phyloP scores from a whole-genome alignment of 2,797 vertebrate species.

The Odontamblyopus rebecca region DNA sequence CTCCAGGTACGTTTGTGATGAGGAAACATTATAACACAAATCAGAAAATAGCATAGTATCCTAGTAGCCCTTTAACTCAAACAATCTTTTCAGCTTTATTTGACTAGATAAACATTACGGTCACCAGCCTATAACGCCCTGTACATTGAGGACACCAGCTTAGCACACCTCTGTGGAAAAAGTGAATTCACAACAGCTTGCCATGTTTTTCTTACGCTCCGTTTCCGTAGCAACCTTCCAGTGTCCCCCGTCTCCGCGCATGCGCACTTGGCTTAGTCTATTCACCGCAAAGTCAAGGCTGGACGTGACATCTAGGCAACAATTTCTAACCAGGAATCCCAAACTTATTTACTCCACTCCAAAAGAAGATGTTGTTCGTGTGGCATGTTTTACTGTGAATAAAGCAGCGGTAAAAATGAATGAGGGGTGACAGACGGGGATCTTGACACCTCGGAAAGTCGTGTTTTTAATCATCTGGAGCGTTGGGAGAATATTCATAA shows the following conservation, averaged over 20 bases:
- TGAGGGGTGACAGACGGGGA: constrained; percentile 26
- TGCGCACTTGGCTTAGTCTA: constrained; percentile 1
- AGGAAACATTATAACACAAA: too few relatives aligned
- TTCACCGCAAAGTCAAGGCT: not conserved
- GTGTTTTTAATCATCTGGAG: constrained; percentile 28
- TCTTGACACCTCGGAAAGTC: constrained; percentile 16
- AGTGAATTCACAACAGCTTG: constrained; percentile 41
- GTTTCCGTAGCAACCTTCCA: constrained; percentile 46
- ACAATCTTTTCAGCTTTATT: not conserved
- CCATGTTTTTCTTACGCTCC: constrained; percentile 27
- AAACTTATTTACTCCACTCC: not conserved
- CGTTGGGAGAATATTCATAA: constrained; percentile 39
- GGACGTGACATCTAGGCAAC: not conserved
- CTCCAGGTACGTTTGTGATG: too few relatives aligned
- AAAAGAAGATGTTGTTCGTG: not conserved
- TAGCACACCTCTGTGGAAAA: constrained; percentile 23
- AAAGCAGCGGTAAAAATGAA: constrained; percentile 40
- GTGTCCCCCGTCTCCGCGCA: constrained; percentile 19
- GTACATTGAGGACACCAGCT: constrained; percentile 27
- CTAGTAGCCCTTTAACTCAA: too few relatives aligned
- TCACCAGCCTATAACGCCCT: not conserved
- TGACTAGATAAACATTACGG: not conserved
- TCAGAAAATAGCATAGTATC: too few relatives aligned
- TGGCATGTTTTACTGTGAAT: constrained; percentile 6
- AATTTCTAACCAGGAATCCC: not conserved